Percentiles rank a stretch among this genome's conserved stretches.
Conservation (phyloP, 1,140 invertebrate species). For the Diabrotica undecimpunctata region DNA sequence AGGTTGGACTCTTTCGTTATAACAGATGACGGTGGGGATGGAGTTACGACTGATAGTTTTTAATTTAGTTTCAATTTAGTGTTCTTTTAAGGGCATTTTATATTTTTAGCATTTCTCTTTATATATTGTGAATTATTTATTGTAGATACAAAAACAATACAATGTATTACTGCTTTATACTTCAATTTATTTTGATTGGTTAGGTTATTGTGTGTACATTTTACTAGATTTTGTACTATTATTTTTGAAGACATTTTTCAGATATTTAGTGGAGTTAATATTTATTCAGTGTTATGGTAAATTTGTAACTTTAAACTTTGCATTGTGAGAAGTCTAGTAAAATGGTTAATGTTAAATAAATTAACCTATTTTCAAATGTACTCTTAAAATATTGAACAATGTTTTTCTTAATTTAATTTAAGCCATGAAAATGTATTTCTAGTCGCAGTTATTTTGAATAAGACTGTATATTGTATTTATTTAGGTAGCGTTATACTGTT, state of each 20-base stretch:
- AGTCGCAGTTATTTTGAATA: conserved; percentile 28
- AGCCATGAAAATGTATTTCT: conserved; percentile 23
- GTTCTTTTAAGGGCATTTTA: background rate
- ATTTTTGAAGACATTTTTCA: too few species aligned
- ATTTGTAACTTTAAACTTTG: too few species aligned
- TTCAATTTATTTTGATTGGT: too few species aligned
- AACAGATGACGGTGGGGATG: conserved; percentile 31
- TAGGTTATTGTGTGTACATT: too few species aligned
- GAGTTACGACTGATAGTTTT: background rate
- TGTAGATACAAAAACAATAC: too few species aligned
- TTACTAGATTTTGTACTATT: too few species aligned
- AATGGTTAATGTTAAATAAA: too few species aligned
- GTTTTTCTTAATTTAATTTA: background rate
- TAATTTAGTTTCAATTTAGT: background rate
- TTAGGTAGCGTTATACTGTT: conserved; percentile 16
- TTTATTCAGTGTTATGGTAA: too few species aligned
- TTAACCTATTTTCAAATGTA: conserved; percentile 3
- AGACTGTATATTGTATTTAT: conserved; percentile 28
- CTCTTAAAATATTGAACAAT: background rate
- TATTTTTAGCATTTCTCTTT: conserved; percentile 3
- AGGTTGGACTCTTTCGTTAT: conserved; percentile 51
- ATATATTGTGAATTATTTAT: background rate
- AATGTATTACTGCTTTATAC: too few species aligned
- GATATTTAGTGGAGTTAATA: too few species aligned
- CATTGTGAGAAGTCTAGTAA: too few species aligned